phyloP scores from a whole-genome alignment of 1,140 invertebrate species.

The Brachionus rotundiformis region DNA sequence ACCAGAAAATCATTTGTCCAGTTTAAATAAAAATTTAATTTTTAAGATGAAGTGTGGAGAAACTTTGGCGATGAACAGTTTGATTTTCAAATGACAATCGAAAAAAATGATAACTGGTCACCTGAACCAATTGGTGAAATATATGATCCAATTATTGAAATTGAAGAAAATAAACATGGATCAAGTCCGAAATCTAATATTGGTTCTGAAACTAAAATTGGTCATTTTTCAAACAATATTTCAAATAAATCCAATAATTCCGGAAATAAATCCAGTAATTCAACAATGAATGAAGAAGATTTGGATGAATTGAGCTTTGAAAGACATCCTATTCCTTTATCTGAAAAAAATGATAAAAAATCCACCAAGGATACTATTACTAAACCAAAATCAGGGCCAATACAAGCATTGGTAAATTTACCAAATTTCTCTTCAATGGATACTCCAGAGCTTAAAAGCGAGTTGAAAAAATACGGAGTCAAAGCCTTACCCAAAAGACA shows the following conservation, averaged over 20 bases:
- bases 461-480: constrained; percentile 55
- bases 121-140: not conserved
- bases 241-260: not conserved
- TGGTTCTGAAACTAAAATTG: not conserved
- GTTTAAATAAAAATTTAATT: not conserved
- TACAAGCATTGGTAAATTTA: constrained; percentile 15
- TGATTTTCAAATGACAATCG: not conserved
- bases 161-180: not conserved
- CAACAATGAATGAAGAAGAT: constrained; percentile 24
- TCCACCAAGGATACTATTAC: not conserved
- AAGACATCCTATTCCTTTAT: not conserved
- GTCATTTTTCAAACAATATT: not conserved
- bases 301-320: not conserved
- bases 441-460: constrained; percentile 54
- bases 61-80: constrained; percentile 22
- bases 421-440: constrained; percentile 55
- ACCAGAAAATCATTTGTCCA: no score
- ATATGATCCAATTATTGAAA: not conserved
- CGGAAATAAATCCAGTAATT: constrained; percentile 21
- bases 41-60: constrained; percentile 28
- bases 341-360: not conserved
- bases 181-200: not conserved
- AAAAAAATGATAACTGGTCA: not conserved
- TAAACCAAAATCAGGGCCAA: not conserved
- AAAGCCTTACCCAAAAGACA: constrained; percentile 55